Evolutionary conservation across 2,888 invertebrate genomes (phyloP).

Genomic region (Byasa hedistus): DNA sequence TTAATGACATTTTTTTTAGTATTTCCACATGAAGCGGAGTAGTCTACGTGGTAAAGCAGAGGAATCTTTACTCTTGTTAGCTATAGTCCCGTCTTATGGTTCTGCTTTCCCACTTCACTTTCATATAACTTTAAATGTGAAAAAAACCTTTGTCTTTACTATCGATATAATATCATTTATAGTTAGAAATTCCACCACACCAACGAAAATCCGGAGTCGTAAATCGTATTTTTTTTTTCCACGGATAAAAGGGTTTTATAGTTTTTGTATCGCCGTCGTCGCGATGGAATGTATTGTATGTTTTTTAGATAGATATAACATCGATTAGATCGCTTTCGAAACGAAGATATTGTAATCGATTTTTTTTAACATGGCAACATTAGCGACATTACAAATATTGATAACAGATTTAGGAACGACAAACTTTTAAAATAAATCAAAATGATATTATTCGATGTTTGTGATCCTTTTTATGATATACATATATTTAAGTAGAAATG

Average conservation of each 20-base stretch:
- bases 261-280: constrained; percentile 33
- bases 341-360: background rate
- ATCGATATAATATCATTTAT: background rate
- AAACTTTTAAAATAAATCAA: background rate
- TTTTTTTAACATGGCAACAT: background rate
- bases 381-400: background rate
- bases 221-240: constrained; percentile 2
- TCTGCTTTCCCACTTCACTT: too few species aligned
- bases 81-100: too few species aligned
- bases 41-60: too few species aligned
- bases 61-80: too few species aligned
- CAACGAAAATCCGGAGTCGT: constrained; percentile 34
- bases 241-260: constrained; percentile 12
- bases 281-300: constrained; percentile 30
- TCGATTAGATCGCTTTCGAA: background rate
- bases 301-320: background rate
- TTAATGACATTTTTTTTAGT: too few species aligned
- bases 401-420: background rate
- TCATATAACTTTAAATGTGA: background rate
- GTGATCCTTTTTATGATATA: too few species aligned
- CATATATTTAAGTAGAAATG: too few species aligned
- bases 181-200: background rate
- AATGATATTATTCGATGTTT: too few species aligned
- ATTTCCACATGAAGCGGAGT: too few species aligned
- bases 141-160: background rate